A percentile compares a stretch with the other conserved stretches of the same genome.
Evolutionary conservation across 2,113 vertebrate genomes (phyloP).

Genomic region (Phalacrocorax carbo): DNA sequence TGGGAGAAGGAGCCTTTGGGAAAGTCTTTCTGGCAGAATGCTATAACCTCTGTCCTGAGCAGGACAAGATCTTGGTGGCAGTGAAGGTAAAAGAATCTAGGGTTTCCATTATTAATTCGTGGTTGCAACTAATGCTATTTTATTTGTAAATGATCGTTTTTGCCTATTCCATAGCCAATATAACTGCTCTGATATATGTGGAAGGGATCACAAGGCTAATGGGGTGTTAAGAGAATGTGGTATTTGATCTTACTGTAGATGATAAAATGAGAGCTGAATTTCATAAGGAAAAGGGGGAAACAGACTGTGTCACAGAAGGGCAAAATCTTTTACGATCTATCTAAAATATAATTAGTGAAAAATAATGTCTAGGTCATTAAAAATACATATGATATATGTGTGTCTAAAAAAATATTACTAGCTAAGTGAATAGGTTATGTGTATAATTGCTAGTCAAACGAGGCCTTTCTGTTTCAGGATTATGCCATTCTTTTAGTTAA

Average conservation of each 20-base stretch:
- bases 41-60: constrained; percentile 92
- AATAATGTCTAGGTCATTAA: constrained; percentile 70
- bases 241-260: constrained; percentile 12
- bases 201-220: neutral
- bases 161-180: neutral
- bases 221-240: neutral
- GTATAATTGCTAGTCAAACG: neutral
- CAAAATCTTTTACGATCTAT: constrained; percentile 17
- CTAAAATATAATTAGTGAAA: constrained; percentile 65
- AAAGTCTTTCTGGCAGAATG: constrained; percentile 98
- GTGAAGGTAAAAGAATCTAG: constrained; percentile 87
- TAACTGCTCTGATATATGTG: neutral
- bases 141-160: neutral
- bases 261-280: neutral
- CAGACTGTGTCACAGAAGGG: neutral
- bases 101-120: constrained; percentile 36
- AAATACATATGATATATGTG: constrained; percentile 59
- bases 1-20: constrained; percentile 97
- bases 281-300: neutral
- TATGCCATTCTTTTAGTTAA: neutral
- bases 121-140: neutral
- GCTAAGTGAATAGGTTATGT: neutral
- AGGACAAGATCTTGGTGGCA: constrained; percentile 97
- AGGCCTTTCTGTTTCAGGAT: neutral
- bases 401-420: neutral